Evolutionary conservation across 2,797 vertebrate genomes (phyloP).

Genomic region (Rhinoraja longicauda): DNA sequence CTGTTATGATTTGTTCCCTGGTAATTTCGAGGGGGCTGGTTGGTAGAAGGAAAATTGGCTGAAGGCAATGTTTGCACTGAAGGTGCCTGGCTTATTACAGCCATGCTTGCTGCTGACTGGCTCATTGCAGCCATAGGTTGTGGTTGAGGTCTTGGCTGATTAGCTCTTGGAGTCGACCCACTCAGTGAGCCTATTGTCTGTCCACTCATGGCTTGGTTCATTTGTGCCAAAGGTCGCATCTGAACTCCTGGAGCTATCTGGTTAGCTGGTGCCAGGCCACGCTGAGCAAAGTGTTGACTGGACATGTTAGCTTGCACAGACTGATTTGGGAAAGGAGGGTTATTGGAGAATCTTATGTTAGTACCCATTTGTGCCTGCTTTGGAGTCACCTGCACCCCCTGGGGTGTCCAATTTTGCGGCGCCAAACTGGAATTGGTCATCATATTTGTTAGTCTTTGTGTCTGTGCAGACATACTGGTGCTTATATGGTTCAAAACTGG

Average conservation of each 20-base stretch:
- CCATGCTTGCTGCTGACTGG: slow-evolving; percentile 52
- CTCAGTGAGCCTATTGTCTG: slow-evolving; percentile 58
- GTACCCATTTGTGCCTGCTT: slow-evolving; percentile 52
- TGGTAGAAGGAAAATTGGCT: slow-evolving; percentile 63
- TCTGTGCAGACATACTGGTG: slow-evolving; percentile 58
- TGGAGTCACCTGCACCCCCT: slow-evolving; percentile 57
- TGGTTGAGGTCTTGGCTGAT: slow-evolving; percentile 65
- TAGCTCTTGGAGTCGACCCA: slow-evolving; percentile 63
- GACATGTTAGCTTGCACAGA: slow-evolving; percentile 60
- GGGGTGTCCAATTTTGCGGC: slow-evolving; percentile 65
- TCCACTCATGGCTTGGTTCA: slow-evolving; percentile 59
- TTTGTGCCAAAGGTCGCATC: slow-evolving; percentile 67
- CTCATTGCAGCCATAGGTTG: slow-evolving; percentile 61
- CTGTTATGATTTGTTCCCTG: slow-evolving; percentile 67
- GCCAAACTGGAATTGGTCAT: slow-evolving; percentile 59
- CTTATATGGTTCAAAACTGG: slow-evolving; percentile 60
- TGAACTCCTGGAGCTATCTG: slow-evolving; percentile 70
- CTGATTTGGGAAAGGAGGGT: slow-evolving; percentile 63
- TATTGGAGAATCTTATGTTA: slow-evolving; percentile 59
- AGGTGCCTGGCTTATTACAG: slow-evolving; percentile 57
- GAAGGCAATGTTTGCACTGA: slow-evolving; percentile 57
- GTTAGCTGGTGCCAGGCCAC: slow-evolving; percentile 67
- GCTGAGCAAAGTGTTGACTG: slow-evolving; percentile 69
- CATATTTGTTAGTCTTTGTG: slow-evolving; percentile 62
- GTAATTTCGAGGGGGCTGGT: slow-evolving; percentile 62